Conservation (phyloP, 2,797 vertebrate genomes). For the Odontamblyopus lacepedii region DNA sequence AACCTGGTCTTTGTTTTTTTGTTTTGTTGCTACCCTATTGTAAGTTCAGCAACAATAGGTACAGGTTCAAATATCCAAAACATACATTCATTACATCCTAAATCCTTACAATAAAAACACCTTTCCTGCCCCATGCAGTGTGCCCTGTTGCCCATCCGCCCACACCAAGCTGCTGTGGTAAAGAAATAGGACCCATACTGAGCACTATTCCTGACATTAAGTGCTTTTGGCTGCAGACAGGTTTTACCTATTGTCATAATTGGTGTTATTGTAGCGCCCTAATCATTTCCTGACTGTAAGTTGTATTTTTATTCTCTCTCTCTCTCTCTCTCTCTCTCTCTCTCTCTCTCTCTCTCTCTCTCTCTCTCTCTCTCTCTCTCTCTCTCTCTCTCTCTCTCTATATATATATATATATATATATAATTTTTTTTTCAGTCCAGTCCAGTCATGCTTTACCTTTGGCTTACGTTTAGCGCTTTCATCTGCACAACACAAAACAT, state of each 20-base stretch:
- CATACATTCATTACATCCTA: not conserved
- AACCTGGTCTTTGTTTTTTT: not conserved
- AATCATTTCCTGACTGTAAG: conserved; percentile 71
- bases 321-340: too few relatives aligned
- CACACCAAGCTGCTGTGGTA: conserved; percentile 14
- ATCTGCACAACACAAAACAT: conserved; percentile 34
- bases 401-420: too few relatives aligned
- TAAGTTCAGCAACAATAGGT: not conserved
- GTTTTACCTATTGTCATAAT: conserved; percentile 70
- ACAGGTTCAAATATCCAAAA: not conserved
- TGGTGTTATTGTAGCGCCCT: conserved; percentile 67
- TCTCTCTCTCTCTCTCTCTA: too few relatives aligned
- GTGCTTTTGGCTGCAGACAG: conserved; percentile 65
- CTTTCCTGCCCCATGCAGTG: conserved; percentile 24
- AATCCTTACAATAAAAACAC: conserved; percentile 16
- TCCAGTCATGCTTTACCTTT: conserved; percentile 37
- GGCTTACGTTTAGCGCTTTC: conserved; percentile 35
- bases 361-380: too few relatives aligned
- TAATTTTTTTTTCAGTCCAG: too few relatives aligned
- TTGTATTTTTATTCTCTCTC: not conserved
- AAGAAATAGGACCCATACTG: conserved; percentile 57
- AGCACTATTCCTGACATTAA: conserved; percentile 59
- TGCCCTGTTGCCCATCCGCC: conserved; percentile 26
- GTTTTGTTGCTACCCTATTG: not conserved
- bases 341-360: too few relatives aligned